Percentiles rank a stretch among this genome's conserved stretches.
Conservation (phyloP, 1,140 invertebrate species). For the Daktulosphaira vitifoliae region DNA sequence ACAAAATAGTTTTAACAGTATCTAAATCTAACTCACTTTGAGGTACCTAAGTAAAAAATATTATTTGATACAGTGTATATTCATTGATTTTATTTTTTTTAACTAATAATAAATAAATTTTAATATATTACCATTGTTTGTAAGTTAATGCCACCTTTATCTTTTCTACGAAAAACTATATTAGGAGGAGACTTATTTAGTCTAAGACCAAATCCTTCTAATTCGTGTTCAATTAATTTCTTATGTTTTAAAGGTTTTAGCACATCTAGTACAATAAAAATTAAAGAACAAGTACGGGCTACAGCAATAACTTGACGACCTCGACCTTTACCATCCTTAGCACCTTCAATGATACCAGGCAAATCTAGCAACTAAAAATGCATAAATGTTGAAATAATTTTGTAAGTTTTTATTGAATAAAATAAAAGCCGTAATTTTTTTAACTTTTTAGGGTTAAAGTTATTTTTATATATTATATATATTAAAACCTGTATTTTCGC, state of each 20-base stretch:
- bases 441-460: not conserved
- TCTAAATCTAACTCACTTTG: conserved; percentile 95
- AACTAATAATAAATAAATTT: conserved; percentile 40
- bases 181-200: conserved; percentile 96
- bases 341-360: conserved; percentile 99
- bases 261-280: conserved; percentile 97
- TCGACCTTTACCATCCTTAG: conserved; percentile 97
- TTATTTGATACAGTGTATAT: not conserved
- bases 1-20: conserved; percentile 89
- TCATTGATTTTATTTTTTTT: not conserved
- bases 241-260: conserved; percentile 96
- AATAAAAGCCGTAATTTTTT: not conserved
- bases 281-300: conserved; percentile 92
- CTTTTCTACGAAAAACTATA: conserved; percentile 92
- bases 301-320: conserved; percentile 99
- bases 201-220: conserved; percentile 96
- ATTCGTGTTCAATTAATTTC: conserved; percentile 90
- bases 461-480: not conserved
- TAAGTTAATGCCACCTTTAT: conserved; percentile 91
- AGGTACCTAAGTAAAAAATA: conserved; percentile 51
- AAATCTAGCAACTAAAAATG: conserved; percentile 78
- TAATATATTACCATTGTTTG: conserved; percentile 61
- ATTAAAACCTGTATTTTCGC: conserved; percentile 87
- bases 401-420: not conserved
- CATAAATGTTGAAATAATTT: not conserved